Evolutionary conservation across 92 coral and sea anemone genomes (phyloP).

Genomic region (Paragorgia papillata): DNA sequence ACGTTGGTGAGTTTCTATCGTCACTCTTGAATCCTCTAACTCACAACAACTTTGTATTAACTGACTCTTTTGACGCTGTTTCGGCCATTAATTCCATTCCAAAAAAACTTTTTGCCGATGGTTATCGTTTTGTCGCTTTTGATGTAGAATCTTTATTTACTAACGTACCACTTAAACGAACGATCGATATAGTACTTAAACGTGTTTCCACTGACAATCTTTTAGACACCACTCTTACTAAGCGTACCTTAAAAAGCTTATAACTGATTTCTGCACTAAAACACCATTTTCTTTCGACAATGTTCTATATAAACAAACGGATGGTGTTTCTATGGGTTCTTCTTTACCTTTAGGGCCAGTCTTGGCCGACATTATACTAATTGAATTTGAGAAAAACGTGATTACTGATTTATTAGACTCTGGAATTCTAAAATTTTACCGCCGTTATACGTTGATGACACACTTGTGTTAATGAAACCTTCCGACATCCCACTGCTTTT

Average conservation of each 20-base stretch:
- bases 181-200: background rate
- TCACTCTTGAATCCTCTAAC: conserved; percentile 37
- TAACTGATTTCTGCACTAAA: background rate
- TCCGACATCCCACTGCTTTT: background rate
- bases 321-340: background rate
- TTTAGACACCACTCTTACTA: no score
- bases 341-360: background rate
- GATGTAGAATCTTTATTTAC: conserved; percentile 12
- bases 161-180: background rate
- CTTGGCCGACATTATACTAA: background rate
- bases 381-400: no score
- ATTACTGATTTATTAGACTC: background rate
- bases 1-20: conserved; percentile 49
- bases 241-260: no score
- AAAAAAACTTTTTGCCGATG: background rate
- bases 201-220: background rate
- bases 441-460: background rate
- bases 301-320: background rate
- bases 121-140: conserved; percentile 11
- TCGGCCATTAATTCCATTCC: conserved; percentile 33
- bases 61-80: conserved; percentile 46
- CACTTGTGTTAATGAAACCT: background rate
- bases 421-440: background rate
- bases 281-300: no score
- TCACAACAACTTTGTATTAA: conserved; percentile 19